Conservation (phyloP, 1,140 invertebrate species). For the Drosophila bifasciata region DNA sequence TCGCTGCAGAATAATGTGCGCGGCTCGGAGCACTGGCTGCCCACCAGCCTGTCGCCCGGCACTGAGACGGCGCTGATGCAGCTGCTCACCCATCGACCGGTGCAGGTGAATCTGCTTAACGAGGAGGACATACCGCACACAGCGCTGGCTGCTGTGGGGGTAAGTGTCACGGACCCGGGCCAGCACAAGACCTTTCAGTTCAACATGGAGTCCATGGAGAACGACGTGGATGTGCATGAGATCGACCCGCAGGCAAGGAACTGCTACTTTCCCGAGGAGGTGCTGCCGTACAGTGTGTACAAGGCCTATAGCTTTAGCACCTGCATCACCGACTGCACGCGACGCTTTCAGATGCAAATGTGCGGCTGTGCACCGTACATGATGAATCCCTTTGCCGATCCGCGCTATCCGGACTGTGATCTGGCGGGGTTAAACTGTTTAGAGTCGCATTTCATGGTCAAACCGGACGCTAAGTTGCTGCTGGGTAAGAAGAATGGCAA, state of each 20-base stretch:
- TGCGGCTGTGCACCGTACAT: conserved; percentile 85
- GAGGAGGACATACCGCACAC: conserved; percentile 69
- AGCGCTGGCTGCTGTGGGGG: conserved; percentile 34
- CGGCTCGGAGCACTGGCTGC: conserved; percentile 49
- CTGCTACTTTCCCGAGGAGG: conserved; percentile 85
- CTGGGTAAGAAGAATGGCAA: conserved; percentile 34
- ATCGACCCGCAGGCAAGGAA: conserved; percentile 76
- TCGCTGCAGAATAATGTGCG: conserved; percentile 83
- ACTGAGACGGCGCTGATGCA: conserved; percentile 35
- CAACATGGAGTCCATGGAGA: conserved; percentile 55
- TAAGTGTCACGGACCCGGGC: conserved; percentile 40
- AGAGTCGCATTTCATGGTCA: conserved; percentile 56
- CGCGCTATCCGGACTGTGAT: conserved; percentile 59
- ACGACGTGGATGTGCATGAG: conserved; percentile 70
- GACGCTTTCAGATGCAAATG: conserved; percentile 78
- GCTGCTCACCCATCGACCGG: conserved; percentile 20
- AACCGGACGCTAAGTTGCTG: conserved; percentile 57
- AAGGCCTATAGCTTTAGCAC: conserved; percentile 85
- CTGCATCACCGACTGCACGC: conserved; percentile 85
- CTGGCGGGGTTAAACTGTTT: conserved; percentile 54
- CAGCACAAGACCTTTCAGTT: conserved; percentile 61
- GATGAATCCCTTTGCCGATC: conserved; percentile 45
- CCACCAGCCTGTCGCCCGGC: conserved; percentile 35
- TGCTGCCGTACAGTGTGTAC: conserved; percentile 82
- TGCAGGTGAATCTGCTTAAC: conserved; percentile 53